Evolutionary conservation across 2,797 vertebrate genomes (phyloP), one percentile per base, ranked within the genome.

Genomic region (Tapirus indicus): DNA sequence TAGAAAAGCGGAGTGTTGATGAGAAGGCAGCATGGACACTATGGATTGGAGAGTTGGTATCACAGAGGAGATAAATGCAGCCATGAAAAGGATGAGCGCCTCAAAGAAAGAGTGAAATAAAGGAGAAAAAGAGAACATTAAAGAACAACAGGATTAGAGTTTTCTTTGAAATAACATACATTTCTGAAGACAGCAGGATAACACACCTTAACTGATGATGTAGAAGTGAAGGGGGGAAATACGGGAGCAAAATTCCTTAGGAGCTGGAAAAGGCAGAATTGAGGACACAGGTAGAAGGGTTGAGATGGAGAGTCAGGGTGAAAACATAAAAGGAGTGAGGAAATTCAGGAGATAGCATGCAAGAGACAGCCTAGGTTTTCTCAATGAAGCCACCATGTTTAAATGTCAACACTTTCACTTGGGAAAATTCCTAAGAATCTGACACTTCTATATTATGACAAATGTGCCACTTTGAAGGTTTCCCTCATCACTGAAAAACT

Each of bases 351-450:
- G 32, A 56, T 1, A 35, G n/a, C 49, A 64, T 29, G 41, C 38
- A 60, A 66, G 68, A 88, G 64, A 72, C 7, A 71, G 47, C 16
- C 56, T 12, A 62, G 3, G n/a, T 88, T 68, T 94, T 84, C 41
- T 54, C 68, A 94, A 2, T 32, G 20, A 86, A 72, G 74, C 60
- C 87, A 95, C 11, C 74, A 56, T 18, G 49, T 29, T 91, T 23
- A 38, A 80, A 41, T 77, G 17, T 41, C 18, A 69, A 86, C 8
- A 75, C 23, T 49, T 93, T 41, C 17, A 77, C 41, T 58, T 32
- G 64, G 74, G 66, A 80, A 96, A 21, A 91, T 79, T 58, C 47
- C 32, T 82, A 86, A 94, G 56, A 87, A 60, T 77, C 35, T 52
- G 11, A 86, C 47, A 75, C 60, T 47, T 84, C 64, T 32, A 35